Base-by-base conservation (phyloP, 1,140 invertebrate species). In the Drosophila nikananu region DNA sequence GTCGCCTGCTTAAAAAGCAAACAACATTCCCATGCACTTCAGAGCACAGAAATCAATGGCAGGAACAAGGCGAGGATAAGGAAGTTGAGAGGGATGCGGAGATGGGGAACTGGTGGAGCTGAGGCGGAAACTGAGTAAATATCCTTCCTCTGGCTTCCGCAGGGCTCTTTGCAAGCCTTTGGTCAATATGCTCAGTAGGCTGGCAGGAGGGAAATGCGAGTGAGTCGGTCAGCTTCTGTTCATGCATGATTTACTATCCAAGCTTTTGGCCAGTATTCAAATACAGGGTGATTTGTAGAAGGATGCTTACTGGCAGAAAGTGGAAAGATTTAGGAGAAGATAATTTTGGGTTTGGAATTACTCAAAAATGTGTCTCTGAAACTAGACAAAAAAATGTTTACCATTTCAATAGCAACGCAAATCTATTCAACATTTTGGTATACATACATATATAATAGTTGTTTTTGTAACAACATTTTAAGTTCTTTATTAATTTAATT, bases 1-100 rank as follows among this genome's bases (percentile, higher is more conserved):
- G 58, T 75, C 70, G 77, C 19, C 54, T 79, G 83, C 61, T 86
- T 80, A 73, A 84, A 89, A 84, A 83, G 81, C 80, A 87, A 87
- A 87, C 86, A 87, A 83, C 86, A 83, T 80, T 72, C 42, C 67
- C 71, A 61, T 64, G 52, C 70, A 65, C 66, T 63, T 48, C 76
- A 27, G 39, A 61, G 41, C 48, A 72, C 39, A 79, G 54, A 59
- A 79, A 46, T 58, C 61, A 80, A 74, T 62, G 65, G 27, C 64
- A 49, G 55, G 35, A n/a, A 63, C 32, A 72, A 37, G 27, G 44
- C 25, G 23, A 57, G 51, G 41, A 63, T 55, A 55, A 27, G 17
- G 27, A 27, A 46, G 27, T 41, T 19, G 41, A 12, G 8, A 19
- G 37, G 9, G 17, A 27, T 19, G 0, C 5, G 3, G 12, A 17